Evolutionary conservation across 2,888 invertebrate genomes (phyloP).

Genomic region (Tubiluchus corallicola): DNA sequence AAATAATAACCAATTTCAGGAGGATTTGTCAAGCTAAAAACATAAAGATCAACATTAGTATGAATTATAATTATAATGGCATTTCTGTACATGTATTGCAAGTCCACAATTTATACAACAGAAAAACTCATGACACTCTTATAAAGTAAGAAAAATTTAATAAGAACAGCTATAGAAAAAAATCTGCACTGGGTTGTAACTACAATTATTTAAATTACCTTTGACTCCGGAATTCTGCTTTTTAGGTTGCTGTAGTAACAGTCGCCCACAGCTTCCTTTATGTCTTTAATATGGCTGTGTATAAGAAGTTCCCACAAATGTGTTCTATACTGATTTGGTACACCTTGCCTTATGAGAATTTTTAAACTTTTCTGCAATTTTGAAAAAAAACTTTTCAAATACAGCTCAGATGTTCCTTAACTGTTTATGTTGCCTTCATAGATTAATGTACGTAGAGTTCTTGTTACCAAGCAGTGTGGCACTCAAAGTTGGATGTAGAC

Average conservation of each 20-base stretch:
- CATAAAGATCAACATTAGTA: no score
- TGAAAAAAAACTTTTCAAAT: conserved; percentile 9
- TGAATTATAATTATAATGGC: no score
- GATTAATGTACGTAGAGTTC: no score
- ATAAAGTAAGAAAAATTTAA: no score
- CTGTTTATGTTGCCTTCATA: not conserved
- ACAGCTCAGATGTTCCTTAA: conserved; percentile 5
- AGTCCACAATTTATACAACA: not conserved
- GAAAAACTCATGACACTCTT: conserved; percentile 2
- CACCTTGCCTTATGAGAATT: conserved; percentile 30
- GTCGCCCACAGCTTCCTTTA: conserved; percentile 29
- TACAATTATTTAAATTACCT: conserved; percentile 20
- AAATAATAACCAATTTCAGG: no score
- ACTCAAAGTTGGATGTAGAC: no score
- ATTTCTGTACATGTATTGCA: not conserved
- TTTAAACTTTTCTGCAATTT: conserved; percentile 29
- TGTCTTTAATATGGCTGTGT: conserved; percentile 26
- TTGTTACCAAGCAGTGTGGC: no score
- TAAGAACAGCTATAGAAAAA: conserved; percentile 5
- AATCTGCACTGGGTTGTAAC: not conserved
- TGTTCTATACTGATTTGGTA: conserved; percentile 30
- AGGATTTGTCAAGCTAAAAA: no score
- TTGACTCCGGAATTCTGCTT: conserved; percentile 29
- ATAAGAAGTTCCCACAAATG: conserved; percentile 32
- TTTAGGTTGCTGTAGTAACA: conserved; percentile 33